Evolutionary conservation across 2,113 vertebrate genomes (phyloP), one percentile per base, ranked within the genome.

Genomic region (Acanthisitta chloris): DNA sequence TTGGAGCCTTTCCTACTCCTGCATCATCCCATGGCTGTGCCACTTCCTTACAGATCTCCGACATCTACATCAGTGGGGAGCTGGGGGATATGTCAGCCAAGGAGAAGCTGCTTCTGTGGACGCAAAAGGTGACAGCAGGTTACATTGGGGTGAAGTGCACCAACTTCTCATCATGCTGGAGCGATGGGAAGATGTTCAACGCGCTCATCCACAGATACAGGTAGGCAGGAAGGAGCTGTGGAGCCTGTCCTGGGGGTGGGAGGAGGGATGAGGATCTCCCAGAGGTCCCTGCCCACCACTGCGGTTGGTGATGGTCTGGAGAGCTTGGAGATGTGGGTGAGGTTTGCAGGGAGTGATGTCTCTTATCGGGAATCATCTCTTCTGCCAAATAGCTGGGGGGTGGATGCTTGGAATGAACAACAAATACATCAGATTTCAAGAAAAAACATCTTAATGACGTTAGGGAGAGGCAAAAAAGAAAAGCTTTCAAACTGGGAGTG

Each of bases 161-260:
- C 98, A 99, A 99, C 98, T 99, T 99, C 98, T 99, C 99, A 14
- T 99, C 99, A 0, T 99, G 98, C 95, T 99, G 99, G 99, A 99
- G 98, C 67, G 97, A 99, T 54, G 99, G 99, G 71, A 99, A 99
- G 97, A 98, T 99, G 98, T 99, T 99, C 98, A 99, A 99, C n/a
- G 99, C 99, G 14, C 98, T 99, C 94, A 99, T 99, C 97, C 99
- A 99, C 97, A 98, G 98, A 98, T 99, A 99, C 98, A 99, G 99
- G 99, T 99, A 40, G 40, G 70, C 43, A n/a, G 64, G 65, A 15
- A 20, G 54, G 26, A 49, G 84, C 57, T 18, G 5, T 1, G 10
- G 25, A 52, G 46, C 61, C 14, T 17, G 9, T 31, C 2, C 2
- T 25, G 24, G 21, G 42, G 36, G 28, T 34, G 54, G 62, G 62